Percentiles rank a stretch among this genome's conserved stretches.
These are phyloP conservation scores for Phorcus lineatus DNA, from an alignment of 2,888 invertebrate genomes.

Conservation along the genomic window DNA sequence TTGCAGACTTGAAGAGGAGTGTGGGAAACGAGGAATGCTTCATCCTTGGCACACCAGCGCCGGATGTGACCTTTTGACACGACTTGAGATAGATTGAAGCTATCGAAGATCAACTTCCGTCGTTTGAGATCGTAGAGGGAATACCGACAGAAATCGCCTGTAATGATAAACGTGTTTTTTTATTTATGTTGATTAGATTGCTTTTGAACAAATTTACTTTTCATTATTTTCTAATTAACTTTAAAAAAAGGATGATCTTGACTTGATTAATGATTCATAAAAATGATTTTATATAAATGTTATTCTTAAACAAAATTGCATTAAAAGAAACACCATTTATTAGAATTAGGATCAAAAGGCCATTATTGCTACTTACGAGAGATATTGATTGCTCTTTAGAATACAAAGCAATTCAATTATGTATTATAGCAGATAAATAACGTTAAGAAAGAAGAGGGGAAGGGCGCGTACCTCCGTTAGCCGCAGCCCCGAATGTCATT, in stretches of 20 bases:
- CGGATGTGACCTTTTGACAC: conserved; percentile 43
- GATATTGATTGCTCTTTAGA: not conserved
- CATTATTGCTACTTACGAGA: not conserved
- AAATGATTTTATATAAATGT: not conserved
- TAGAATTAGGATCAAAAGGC: too few species aligned
- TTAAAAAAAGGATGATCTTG: too few species aligned
- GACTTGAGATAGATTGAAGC: conserved; percentile 49
- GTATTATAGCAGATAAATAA: not conserved
- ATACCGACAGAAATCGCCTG: conserved; percentile 53
- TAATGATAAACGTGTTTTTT: conserved; percentile 17
- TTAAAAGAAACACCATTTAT: too few species aligned
- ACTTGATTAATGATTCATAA: too few species aligned
- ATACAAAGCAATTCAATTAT: not conserved
- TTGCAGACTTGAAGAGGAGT: conserved; percentile 47
- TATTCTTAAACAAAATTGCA: too few species aligned
- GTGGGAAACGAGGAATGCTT: conserved; percentile 49
- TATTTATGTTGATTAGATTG: too few species aligned
- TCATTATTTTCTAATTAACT: too few species aligned
- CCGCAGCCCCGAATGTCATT: conserved; percentile 22
- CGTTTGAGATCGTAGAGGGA: conserved; percentile 59
- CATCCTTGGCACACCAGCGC: conserved; percentile 50
- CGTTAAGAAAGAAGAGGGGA: not conserved
- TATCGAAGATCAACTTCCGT: conserved; percentile 49
- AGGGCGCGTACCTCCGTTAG: conserved; percentile 1
- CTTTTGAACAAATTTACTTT: too few species aligned